phyloP scores from a whole-genome alignment of 64 coral and sea anemone species.

The Montipora foliosa region DNA sequence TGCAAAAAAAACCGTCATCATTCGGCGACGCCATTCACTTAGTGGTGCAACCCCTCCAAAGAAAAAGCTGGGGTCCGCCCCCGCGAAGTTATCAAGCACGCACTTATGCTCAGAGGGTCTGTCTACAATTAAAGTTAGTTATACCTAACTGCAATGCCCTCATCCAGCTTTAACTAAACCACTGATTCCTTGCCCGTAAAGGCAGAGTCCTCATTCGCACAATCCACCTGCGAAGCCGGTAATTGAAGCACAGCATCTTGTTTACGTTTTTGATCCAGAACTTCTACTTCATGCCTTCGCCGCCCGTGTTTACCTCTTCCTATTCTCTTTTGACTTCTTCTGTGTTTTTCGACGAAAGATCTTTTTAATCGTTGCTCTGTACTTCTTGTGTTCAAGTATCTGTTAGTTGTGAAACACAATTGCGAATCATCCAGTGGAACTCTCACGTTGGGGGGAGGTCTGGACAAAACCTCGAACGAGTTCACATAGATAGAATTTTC shows the following conservation, averaged over 20 bases:
- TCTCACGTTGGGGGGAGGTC: constrained; percentile 34
- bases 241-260: neutral
- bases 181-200: constrained; percentile 11
- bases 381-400: neutral
- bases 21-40: too few species aligned
- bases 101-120: too few species aligned
- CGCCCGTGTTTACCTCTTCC: neutral
- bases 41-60: too few species aligned
- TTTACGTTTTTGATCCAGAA: neutral
- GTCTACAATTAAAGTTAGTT: neutral
- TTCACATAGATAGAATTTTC: constrained; percentile 42
- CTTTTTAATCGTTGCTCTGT: neutral
- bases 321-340: neutral
- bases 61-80: too few species aligned
- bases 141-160: neutral
- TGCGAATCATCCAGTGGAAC: neutral
- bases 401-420: neutral
- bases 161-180: neutral
- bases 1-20: too few species aligned
- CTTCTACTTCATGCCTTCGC: neutral
- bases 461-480: constrained; percentile 42
- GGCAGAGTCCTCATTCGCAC: neutral
- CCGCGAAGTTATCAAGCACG: too few species aligned
- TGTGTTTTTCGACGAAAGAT: neutral
- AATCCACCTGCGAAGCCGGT: neutral